Evolutionary conservation across 2,113 vertebrate genomes (phyloP), one percentile per base, ranked within the genome.

Genomic region (Empidonax traillii): DNA sequence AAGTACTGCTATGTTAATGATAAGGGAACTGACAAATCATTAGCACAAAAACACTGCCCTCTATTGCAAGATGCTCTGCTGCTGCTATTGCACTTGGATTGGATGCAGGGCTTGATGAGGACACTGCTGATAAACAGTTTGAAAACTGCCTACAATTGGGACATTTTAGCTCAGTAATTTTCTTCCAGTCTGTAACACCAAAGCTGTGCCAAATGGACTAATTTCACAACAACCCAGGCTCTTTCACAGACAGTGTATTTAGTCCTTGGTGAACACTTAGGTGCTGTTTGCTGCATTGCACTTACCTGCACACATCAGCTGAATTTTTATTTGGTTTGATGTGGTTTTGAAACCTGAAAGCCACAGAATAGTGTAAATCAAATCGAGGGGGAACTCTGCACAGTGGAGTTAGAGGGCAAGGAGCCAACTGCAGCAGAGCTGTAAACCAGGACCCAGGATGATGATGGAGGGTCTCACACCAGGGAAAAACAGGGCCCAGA

Each of bases 1-100:
- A 66, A 81, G 41, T 51, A 23, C 15, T 47, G 55, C 85, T 51
- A 8, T 5, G 17, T 55, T 74, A 39, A 47, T 1, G 20, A 17
- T 28, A 33, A 74, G 33, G 33, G 63, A 83, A 12, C 58, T 58
- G 66, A 47, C 24, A 7, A 67, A 67, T 47, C 59, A 56, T 95
- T 47, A 90, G 75, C 55, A 86, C 67, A 93, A 75, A 85, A 84
- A 77, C 52, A 90, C 71, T 95, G 90, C 90, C 91, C 89, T 90
- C 93, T 95, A 12, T 88, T 80, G 95, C 67, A 87, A 53, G 76
- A 28, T 79, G 61, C 23, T 89, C 67, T 55, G 62, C 41, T 77
- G 62, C 72, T 84, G 49, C 75, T 35, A 0, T 51, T 61, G 66
- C 71, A 65, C 76, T 41, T 79, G 59, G 33, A 43, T 8, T 30